A percentile compares a stretch with the other conserved stretches of the same genome.
Evolutionary conservation across 2,113 vertebrate genomes (phyloP).

Genomic region (Alligator mississippiensis): DNA sequence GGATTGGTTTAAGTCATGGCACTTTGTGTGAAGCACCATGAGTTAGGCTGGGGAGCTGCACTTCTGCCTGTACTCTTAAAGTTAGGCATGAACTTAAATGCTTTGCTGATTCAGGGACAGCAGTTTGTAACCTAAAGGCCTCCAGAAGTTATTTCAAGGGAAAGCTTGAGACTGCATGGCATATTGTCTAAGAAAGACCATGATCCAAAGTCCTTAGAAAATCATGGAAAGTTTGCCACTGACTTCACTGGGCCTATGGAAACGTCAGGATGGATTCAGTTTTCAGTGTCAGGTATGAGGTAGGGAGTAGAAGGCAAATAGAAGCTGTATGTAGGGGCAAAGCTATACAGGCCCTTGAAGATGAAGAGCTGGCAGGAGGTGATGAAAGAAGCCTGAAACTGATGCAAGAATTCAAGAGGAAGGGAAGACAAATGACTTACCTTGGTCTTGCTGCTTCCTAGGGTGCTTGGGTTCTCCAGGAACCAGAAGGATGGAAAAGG

Average conservation of each 20-base stretch:
- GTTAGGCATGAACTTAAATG: accelerated
- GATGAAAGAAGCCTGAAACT: not conserved
- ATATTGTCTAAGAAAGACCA: not conserved
- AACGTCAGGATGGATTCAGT: too few species aligned
- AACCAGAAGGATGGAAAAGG: not conserved
- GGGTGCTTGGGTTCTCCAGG: not conserved
- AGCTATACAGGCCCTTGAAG: too few species aligned
- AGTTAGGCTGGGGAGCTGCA: too few species aligned
- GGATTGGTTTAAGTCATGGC: too few species aligned
- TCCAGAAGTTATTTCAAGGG: accelerated
- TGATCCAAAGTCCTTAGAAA: not conserved
- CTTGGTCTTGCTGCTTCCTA: not conserved
- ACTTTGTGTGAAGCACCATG: too few species aligned
- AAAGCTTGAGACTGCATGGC: not conserved
- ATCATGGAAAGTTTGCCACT: too few species aligned
- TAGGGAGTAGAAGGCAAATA: too few species aligned
- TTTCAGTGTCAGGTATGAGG: too few species aligned
- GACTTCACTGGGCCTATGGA: too few species aligned
- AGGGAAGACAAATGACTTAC: not conserved
- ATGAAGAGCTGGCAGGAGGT: not conserved
- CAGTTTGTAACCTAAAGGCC: accelerated
- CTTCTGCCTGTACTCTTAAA: not conserved
- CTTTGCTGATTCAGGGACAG: accelerated
- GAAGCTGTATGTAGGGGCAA: too few species aligned
- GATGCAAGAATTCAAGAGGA: not conserved